phyloP scores from a whole-genome alignment of 1,140 invertebrate species.

The Cotesia chilonis region DNA sequence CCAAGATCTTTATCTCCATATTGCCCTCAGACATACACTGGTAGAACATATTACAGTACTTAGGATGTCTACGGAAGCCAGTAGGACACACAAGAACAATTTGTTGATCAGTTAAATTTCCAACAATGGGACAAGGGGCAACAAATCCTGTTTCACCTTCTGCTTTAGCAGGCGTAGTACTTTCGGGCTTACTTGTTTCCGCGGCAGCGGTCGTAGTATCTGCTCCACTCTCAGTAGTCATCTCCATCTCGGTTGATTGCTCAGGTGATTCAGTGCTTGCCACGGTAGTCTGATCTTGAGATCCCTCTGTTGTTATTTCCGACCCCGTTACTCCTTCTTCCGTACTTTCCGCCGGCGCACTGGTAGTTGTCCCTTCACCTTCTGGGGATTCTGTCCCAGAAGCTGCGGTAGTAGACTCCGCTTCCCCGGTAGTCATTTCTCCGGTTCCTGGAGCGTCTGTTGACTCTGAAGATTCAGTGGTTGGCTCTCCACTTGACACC shows the following conservation, averaged over 20 bases:
- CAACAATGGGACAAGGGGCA: constrained; percentile 47
- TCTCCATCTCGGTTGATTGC: constrained; percentile 31
- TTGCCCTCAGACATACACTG: constrained; percentile 76
- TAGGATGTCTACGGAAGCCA: constrained; percentile 82
- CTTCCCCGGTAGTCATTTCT: constrained; percentile 43
- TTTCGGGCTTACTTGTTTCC: constrained; percentile 8
- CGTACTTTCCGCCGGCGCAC: constrained; percentile 37
- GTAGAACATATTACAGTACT: constrained; percentile 85
- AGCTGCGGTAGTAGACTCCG: constrained; percentile 41
- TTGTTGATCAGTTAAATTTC: constrained; percentile 70
- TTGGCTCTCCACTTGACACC: background rate
- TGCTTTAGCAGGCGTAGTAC: constrained; percentile 8
- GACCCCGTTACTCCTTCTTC: constrained; percentile 32
- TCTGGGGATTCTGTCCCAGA: constrained; percentile 44
- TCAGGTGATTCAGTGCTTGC: constrained; percentile 38
- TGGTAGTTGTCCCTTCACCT: constrained; percentile 38
- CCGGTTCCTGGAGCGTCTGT: constrained; percentile 45
- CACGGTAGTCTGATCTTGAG: constrained; percentile 38
- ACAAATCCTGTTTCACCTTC: background rate
- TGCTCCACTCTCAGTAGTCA: constrained; percentile 4
- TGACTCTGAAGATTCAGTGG: constrained; percentile 36
- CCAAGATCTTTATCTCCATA: constrained; percentile 76
- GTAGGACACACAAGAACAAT: constrained; percentile 78
- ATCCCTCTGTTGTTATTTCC: constrained; percentile 37
- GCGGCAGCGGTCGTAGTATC: background rate